Evolutionary conservation across 2,113 vertebrate genomes (phyloP).

Genomic region (Chloropsis hardwickii): DNA sequence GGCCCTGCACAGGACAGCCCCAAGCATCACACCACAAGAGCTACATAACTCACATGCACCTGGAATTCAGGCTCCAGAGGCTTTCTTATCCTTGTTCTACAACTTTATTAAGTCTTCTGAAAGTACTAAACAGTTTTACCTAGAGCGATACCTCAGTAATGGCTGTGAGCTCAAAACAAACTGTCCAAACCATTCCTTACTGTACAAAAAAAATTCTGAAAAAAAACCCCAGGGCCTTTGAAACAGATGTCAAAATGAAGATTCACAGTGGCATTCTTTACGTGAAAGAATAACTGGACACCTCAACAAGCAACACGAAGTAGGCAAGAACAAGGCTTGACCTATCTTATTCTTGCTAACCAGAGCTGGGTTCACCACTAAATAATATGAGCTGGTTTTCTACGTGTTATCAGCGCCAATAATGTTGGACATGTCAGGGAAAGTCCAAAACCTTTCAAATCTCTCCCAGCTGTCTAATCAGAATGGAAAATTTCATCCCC

Average conservation of each 20-base stretch:
- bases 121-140: neutral
- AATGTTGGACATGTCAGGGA: neutral
- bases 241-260: neutral
- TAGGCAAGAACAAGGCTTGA: neutral
- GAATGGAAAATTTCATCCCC: neutral
- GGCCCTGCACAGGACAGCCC: neutral
- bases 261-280: neutral
- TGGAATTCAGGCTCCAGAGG: neutral
- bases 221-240: neutral
- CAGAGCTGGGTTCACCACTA: neutral
- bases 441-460: neutral
- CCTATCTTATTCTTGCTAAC: neutral
- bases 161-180: neutral
- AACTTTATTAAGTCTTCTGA: neutral
- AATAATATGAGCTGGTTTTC: neutral
- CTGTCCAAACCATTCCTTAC: neutral
- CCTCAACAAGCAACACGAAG: neutral
- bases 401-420: neutral
- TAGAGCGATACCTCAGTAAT: neutral
- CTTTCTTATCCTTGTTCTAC: neutral
- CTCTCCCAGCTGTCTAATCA: neutral
- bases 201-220: neutral
- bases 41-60: rapidly evolving
- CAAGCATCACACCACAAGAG: neutral
- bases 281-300: neutral